Evolutionary conservation across 2,888 invertebrate species (phyloP).

Genomic region (Muschampia staudingeri): DNA sequence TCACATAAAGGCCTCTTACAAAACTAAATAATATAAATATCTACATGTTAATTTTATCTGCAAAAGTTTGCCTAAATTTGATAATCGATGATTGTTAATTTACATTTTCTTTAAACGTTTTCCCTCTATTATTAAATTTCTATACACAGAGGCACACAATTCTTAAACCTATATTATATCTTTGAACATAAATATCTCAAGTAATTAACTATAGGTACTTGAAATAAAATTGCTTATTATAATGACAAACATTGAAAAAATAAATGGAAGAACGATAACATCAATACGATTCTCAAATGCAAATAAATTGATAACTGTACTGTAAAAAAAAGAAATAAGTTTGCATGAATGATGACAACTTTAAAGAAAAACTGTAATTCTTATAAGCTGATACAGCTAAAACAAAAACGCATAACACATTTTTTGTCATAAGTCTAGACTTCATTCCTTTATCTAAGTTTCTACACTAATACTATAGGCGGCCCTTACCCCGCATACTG

Average conservation of each 20-base stretch:
- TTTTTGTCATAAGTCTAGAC: neutral
- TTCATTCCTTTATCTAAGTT: constrained; percentile 9
- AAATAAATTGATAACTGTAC: neutral
- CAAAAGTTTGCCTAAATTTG: constrained; percentile 64
- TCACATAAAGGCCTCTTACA: constrained; percentile 83
- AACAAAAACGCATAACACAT: neutral
- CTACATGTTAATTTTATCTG: constrained; percentile 63
- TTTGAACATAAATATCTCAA: constrained; percentile 29
- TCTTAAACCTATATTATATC: constrained; percentile 75
- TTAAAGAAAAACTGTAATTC: neutral
- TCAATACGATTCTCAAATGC: constrained; percentile 16
- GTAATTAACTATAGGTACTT: neutral
- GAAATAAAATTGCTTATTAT: constrained; percentile 18
- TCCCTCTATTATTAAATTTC: constrained; percentile 78
- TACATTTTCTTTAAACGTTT: constrained; percentile 74
- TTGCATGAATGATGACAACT: neutral
- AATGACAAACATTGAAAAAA: constrained; percentile 21
- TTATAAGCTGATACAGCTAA: neutral
- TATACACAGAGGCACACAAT: constrained; percentile 91
- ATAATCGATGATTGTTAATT: constrained; percentile 70
- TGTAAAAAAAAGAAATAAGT: neutral
- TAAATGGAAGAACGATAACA: constrained; percentile 39
- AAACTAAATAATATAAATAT: constrained; percentile 83
- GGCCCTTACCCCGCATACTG: constrained; percentile 83
- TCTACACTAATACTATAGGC: constrained; percentile 85